These are phyloP conservation scores for Synchiropus splendidus DNA, from an alignment of 2,113 vertebrate genomes.

Conservation along the genomic window DNA sequence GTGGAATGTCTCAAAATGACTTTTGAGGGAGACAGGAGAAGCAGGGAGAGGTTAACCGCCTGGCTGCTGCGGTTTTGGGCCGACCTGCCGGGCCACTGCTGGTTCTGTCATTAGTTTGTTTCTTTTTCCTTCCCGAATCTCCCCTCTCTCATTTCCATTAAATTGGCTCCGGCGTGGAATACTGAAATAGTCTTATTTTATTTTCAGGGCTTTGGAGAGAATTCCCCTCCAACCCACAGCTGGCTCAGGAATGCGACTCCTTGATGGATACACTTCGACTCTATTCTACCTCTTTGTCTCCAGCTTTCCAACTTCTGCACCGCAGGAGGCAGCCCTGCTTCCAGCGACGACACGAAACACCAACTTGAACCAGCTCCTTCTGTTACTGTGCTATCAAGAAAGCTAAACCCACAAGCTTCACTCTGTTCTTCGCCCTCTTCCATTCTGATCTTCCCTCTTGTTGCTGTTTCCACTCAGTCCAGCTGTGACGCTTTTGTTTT, in stretches of 20 bases:
- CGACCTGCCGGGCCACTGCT: slow-evolving; percentile 33
- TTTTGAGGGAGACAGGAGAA: slow-evolving; percentile 30
- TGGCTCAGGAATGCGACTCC: slow-evolving; percentile 62
- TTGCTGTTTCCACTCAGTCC: slow-evolving; percentile 19
- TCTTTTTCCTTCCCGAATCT: slow-evolving; percentile 38
- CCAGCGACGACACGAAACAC: too few species aligned
- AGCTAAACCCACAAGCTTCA: too few species aligned
- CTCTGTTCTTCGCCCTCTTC: slow-evolving; percentile 14
- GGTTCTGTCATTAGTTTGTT: slow-evolving; percentile 54
- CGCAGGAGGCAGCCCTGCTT: too few species aligned
- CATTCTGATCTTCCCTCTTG: slow-evolving; percentile 14
- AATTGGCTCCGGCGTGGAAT: slow-evolving; percentile 24
- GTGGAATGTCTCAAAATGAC: slow-evolving; percentile 46
- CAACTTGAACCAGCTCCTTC: too few species aligned
- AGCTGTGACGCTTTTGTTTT: slow-evolving; percentile 3
- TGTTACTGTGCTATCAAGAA: too few species aligned
- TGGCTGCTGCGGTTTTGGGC: slow-evolving; percentile 46
- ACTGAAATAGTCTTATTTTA: slow-evolving; percentile 61
- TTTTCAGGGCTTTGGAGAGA: slow-evolving; percentile 59
- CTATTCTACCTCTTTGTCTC: slow-evolving; percentile 29
- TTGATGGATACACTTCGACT: slow-evolving; percentile 24
- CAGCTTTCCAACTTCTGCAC: too few species aligned
- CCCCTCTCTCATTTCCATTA: slow-evolving; percentile 24
- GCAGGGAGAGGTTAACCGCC: slow-evolving; percentile 47
- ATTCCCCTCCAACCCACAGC: slow-evolving; percentile 70